phyloP scores from a whole-genome alignment of 2,113 vertebrate species.

The Esox niger region DNA sequence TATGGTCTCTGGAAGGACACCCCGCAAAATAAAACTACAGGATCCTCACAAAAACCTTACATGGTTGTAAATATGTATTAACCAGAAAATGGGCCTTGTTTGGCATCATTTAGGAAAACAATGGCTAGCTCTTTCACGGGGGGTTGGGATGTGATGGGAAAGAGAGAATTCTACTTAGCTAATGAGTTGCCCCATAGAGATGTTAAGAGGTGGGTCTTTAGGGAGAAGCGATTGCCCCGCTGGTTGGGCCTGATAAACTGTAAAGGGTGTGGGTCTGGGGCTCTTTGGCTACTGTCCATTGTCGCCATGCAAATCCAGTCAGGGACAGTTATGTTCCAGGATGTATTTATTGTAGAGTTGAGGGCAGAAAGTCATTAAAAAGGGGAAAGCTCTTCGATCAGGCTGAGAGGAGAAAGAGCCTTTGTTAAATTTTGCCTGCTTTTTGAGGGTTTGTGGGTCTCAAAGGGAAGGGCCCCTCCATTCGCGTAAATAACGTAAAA shows the following conservation, averaged over 20 bases:
- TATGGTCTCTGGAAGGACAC: slow-evolving; percentile 80
- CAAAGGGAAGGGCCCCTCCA: slow-evolving; percentile 54
- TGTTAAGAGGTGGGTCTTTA: slow-evolving; percentile 77
- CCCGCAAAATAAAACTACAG: slow-evolving; percentile 84
- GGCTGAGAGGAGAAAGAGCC: slow-evolving; percentile 64
- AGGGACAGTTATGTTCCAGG: slow-evolving; percentile 56
- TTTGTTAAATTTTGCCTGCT: slow-evolving; percentile 63
- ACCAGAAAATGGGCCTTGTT: slow-evolving; percentile 88
- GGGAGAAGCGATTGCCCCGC: slow-evolving; percentile 65
- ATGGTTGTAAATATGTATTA: slow-evolving; percentile 93
- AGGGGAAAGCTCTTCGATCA: slow-evolving; percentile 71
- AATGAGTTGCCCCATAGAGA: slow-evolving; percentile 83
- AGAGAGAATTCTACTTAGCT: slow-evolving; percentile 85
- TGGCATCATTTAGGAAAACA: slow-evolving; percentile 83
- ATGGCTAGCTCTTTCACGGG: slow-evolving; percentile 78
- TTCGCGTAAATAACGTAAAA: slow-evolving; percentile 51
- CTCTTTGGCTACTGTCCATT: slow-evolving; percentile 59
- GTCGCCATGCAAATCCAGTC: slow-evolving; percentile 69
- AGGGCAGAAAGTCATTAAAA: slow-evolving; percentile 62
- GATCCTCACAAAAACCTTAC: slow-evolving; percentile 83
- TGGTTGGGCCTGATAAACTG: slow-evolving; percentile 57
- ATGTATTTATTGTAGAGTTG: slow-evolving; percentile 56
- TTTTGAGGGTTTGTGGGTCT: slow-evolving; percentile 55
- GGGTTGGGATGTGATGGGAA: slow-evolving; percentile 77
- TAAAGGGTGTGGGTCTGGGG: slow-evolving; percentile 68